Evolutionary conservation across 2,888 invertebrate species (phyloP), one percentile per base, ranked within the genome.

Genomic region (Vesta saturnalis): DNA sequence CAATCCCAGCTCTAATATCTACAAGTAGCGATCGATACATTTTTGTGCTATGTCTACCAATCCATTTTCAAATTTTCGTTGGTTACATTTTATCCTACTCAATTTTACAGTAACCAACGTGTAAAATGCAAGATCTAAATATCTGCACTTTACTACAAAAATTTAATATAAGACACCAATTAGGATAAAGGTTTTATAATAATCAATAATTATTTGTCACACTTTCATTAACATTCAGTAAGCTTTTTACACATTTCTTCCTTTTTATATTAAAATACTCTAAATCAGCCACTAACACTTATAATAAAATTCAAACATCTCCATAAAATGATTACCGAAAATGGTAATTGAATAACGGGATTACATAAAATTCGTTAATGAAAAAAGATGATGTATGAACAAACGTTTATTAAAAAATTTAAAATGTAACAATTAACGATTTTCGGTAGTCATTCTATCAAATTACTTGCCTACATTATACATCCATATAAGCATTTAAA

Each of bases 271-370:
- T 82, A 79, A 81, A 80, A 81, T 80, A 81, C 70, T 80, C 81
- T 81, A 81, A 43, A 79, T 79, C 80, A 79, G 80, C 77, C 81
- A 81, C 82, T 81, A 81, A 82, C 82, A 82, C 81, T 80, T 81
- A 81, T 76, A 77, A 73, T 79, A 78, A 52, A 79, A 70, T 76
- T 77, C 77, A 75, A 79, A 79, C 78, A 79, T 76, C 72, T 73
- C 72, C 72, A 63, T 70, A 64, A 46, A 65, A 60, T 64, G 58
- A 56, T 69, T 72, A 71, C 72, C 56, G 69, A 73, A 73, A 71
- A 68, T 62, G 69, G 64, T 70, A 64, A 66, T 49, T 55, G 39
- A 39, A 39, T 39, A 39, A 39, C 8, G 2, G 39, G 39, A 2
- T 10, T 39, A 8, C 8, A 4, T n/a, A 39, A 10, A 39, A 39